Percentiles rank a stretch among this genome's conserved stretches.
These are phyloP conservation scores for Chlamydotis undulata DNA, from an alignment of 2,113 vertebrate species.

Conservation along the genomic window DNA sequence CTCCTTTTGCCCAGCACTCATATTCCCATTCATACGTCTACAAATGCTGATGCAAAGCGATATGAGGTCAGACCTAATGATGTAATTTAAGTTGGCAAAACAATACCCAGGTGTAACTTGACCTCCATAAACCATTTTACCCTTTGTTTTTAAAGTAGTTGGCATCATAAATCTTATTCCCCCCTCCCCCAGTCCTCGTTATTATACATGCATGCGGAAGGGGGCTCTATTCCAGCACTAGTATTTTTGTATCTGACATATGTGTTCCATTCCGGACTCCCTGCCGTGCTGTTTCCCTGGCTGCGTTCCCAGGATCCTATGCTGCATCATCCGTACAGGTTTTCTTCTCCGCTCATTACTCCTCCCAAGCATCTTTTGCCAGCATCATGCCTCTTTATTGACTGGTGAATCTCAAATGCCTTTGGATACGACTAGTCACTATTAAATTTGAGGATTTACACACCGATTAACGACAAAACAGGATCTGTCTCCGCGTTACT, in stretches of 20 bases:
- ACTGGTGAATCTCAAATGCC: background rate
- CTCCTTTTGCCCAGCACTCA: background rate
- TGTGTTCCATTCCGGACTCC: constrained; percentile 23
- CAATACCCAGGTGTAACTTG: background rate
- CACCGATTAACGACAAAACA: background rate
- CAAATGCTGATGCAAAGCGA: background rate
- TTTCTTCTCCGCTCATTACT: background rate
- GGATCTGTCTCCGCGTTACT: background rate
- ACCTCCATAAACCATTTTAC: background rate
- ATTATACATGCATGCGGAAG: constrained; percentile 15
- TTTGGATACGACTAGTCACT: background rate
- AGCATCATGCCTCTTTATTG: background rate
- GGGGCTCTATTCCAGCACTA: constrained; percentile 25
- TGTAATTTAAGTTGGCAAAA: constrained; percentile 1
- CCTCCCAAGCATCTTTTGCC: background rate
- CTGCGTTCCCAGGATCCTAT: constrained; percentile 45
- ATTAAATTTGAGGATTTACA: constrained; percentile 6
- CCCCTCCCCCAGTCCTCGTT: background rate
- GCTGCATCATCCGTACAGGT: constrained; percentile 36
- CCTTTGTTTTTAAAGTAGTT: background rate
- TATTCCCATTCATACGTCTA: background rate
- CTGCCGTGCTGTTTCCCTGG: constrained; percentile 49
- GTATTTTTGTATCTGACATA: background rate
- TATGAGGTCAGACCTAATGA: background rate
- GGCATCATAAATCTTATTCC: background rate